phyloP scores from a whole-genome alignment of 2,888 invertebrate species.

The Ischnura elegans region DNA sequence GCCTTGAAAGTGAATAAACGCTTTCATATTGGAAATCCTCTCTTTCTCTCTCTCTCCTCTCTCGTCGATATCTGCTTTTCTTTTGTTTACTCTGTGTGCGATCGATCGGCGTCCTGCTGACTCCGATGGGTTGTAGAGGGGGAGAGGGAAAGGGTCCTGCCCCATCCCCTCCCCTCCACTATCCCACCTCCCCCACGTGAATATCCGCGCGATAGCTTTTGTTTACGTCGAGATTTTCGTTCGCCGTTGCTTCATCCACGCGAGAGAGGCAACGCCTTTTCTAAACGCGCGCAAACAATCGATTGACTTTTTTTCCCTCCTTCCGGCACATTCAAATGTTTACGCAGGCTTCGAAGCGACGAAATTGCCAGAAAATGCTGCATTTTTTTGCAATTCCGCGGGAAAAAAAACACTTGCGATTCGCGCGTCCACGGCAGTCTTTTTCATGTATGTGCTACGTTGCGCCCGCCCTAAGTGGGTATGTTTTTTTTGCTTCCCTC shows the following conservation, averaged over 20 bases:
- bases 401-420: conserved; percentile 17
- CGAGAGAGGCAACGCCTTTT: not conserved
- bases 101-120: conserved; percentile 45
- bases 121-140: not conserved
- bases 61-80: not conserved
- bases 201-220: conserved; percentile 13
- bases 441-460: not conserved
- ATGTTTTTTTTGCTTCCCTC: not conserved
- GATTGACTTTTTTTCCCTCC: conserved; percentile 52
- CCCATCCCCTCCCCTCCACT: not conserved
- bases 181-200: not conserved
- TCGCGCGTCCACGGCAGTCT: not conserved
- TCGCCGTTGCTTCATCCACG: conserved; percentile 25
- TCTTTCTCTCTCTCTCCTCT: too few species aligned
- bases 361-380: conserved; percentile 4
- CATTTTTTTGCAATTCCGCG: conserved; percentile 28
- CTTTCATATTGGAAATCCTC: conserved; percentile 18
- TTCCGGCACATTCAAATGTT: conserved; percentile 46
- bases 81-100: conserved; percentile 37
- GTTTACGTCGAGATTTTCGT: conserved; percentile 1
- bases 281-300: not conserved
- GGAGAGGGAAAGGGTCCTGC: not conserved
- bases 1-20: conserved; percentile 18
- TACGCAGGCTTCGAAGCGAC: conserved; percentile 49
- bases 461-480: not conserved